phyloP scores from a whole-genome alignment of 2,113 vertebrate genomes.

The Siphamia tubifer region DNA sequence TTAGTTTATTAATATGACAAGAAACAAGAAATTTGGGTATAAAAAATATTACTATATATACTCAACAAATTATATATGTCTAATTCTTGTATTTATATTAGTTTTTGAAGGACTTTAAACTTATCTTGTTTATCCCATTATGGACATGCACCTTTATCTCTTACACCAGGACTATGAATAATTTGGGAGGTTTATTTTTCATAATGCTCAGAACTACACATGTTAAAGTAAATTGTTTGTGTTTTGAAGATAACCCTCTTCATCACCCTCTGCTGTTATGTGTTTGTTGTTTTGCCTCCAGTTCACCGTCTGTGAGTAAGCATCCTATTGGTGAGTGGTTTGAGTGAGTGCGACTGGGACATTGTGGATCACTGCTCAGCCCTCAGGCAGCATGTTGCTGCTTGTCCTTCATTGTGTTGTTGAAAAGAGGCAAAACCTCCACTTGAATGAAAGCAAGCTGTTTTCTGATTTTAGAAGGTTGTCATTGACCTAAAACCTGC shows the following conservation, averaged over 20 bases:
- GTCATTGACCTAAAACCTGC: too few species aligned
- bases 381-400: conserved; percentile 18
- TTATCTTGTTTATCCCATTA: too few species aligned
- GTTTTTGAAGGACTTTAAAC: too few species aligned
- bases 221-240: background rate
- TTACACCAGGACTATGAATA: background rate
- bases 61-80: too few species aligned
- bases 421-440: background rate
- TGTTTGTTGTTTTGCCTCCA: conserved; percentile 1
- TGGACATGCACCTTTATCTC: background rate
- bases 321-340: conserved; percentile 16
- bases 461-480: too few species aligned
- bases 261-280: background rate
- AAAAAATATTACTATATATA: too few species aligned
- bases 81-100: too few species aligned
- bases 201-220: too few species aligned
- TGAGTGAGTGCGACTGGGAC: conserved; percentile 38
- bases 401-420: conserved; percentile 1
- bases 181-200: too few species aligned
- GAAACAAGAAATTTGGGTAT: too few species aligned
- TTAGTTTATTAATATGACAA: too few species aligned
- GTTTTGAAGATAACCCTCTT: background rate
- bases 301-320: conserved; percentile 29
- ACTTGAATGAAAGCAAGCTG: too few species aligned
- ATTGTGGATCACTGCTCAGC: conserved; percentile 38